phyloP scores from a whole-genome alignment of 2,113 vertebrate genomes.

The Gymnorhina tibicen region DNA sequence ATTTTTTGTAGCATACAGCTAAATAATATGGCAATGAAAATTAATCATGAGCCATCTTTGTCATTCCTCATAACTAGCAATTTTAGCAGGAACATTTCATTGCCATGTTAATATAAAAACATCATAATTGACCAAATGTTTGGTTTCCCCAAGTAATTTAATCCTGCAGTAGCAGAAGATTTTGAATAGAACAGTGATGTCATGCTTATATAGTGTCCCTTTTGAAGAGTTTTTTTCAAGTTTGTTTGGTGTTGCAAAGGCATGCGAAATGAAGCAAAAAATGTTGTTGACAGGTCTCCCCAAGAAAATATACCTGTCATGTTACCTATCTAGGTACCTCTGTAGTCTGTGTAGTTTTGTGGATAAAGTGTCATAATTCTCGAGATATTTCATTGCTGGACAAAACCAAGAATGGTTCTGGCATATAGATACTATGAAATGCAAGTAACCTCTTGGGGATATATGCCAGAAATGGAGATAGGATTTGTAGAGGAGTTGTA shows the following conservation, averaged over 20 bases:
- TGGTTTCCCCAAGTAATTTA: not conserved
- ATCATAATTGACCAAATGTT: not conserved
- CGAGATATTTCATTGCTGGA: not conserved
- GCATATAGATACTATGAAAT: not conserved
- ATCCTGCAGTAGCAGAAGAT: not conserved
- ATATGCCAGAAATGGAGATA: not conserved
- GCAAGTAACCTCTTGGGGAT: not conserved
- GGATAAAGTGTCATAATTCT: not conserved
- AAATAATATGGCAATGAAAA: slow-evolving; percentile 3
- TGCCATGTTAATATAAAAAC: not conserved
- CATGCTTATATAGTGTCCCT: not conserved
- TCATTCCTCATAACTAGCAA: not conserved
- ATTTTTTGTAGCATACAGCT: not conserved
- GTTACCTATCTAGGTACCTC: not conserved
- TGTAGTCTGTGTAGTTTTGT: not conserved
- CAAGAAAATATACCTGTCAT: not conserved
- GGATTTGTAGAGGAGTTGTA: not conserved
- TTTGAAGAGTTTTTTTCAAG: not conserved
- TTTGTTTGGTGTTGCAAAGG: not conserved
- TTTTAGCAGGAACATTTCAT: not conserved
- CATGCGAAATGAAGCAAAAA: not conserved
- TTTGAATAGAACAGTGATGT: not conserved
- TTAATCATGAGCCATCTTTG: not conserved
- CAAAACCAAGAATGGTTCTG: not conserved
- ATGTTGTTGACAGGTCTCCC: not conserved